These are phyloP conservation scores for Cheilosia soror DNA, from an alignment of 2,888 invertebrate species.

Conservation along the genomic window DNA sequence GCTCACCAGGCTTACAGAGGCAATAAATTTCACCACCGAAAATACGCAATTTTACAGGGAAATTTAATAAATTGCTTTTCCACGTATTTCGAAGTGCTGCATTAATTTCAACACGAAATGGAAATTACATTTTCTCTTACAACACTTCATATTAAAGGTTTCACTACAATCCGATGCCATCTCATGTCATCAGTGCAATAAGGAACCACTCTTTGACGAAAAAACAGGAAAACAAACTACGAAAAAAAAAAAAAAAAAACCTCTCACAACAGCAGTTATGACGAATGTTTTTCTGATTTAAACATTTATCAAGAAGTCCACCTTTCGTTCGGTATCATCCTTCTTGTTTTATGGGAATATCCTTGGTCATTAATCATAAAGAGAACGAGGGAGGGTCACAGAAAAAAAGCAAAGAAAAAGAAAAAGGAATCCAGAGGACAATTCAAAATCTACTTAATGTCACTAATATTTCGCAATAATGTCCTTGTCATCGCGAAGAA, in stretches of 20 bases:
- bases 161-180: conserved; percentile 38
- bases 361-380: conserved; percentile 65
- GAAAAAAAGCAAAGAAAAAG: not conserved
- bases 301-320: conserved; percentile 67
- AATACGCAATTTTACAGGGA: conserved; percentile 47
- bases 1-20: conserved; percentile 47
- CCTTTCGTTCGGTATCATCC: conserved; percentile 50
- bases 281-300: conserved; percentile 72
- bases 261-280: conserved; percentile 49
- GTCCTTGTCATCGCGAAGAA: conserved; percentile 59
- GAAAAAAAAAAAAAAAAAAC: not conserved
- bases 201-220: conserved; percentile 25
- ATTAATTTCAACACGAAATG: conserved; percentile 64
- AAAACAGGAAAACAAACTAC: conserved; percentile 14
- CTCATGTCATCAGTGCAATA: conserved; percentile 58
- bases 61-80: conserved; percentile 69
- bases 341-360: conserved; percentile 66
- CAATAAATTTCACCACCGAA: conserved; percentile 38
- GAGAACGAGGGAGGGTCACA: conserved; percentile 4
- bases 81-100: conserved; percentile 42
- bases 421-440: conserved; percentile 49
- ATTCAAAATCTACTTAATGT: conserved; percentile 74
- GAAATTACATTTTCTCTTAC: conserved; percentile 63
- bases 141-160: conserved; percentile 57
- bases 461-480: conserved; percentile 73